These are phyloP conservation scores for Arrhopalites spinosus DNA, from an alignment of 2,888 invertebrate genomes.

Conservation along the genomic window DNA sequence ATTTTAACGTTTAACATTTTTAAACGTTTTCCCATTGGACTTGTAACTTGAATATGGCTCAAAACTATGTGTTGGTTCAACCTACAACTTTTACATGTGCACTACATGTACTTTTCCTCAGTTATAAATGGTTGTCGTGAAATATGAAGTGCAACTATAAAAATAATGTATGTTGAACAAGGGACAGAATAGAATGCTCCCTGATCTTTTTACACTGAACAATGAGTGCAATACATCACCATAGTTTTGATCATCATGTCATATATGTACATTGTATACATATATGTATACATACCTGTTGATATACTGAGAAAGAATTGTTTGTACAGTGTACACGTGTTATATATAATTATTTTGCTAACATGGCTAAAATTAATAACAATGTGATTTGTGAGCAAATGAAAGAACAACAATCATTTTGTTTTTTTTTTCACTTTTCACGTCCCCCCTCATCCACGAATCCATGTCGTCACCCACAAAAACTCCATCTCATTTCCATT, in stretches of 20 bases:
- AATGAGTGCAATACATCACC: neutral
- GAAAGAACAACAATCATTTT: slow-evolving; percentile 1
- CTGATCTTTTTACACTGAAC: neutral
- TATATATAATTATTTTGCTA: neutral
- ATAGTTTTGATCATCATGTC: neutral
- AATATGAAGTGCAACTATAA: neutral
- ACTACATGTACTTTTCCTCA: neutral
- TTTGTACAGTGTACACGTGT: neutral
- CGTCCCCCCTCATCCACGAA: neutral
- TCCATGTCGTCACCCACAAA: neutral
- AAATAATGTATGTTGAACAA: neutral
- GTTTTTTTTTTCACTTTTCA: slow-evolving; percentile 14
- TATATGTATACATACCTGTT: neutral
- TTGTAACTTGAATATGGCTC: no score
- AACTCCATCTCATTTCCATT: no score
- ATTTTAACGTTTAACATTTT: no score
- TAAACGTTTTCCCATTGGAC: no score
- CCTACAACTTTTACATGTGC: neutral
- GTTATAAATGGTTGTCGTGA: no score
- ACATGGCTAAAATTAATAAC: slow-evolving; percentile 7
- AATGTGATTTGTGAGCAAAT: slow-evolving; percentile 8
- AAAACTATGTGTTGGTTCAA: neutral
- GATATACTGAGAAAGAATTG: neutral
- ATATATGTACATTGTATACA: neutral
- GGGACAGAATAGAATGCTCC: neutral